phyloP scores from a whole-genome alignment of 2,113 vertebrate genomes.

The Trachemys scripta region DNA sequence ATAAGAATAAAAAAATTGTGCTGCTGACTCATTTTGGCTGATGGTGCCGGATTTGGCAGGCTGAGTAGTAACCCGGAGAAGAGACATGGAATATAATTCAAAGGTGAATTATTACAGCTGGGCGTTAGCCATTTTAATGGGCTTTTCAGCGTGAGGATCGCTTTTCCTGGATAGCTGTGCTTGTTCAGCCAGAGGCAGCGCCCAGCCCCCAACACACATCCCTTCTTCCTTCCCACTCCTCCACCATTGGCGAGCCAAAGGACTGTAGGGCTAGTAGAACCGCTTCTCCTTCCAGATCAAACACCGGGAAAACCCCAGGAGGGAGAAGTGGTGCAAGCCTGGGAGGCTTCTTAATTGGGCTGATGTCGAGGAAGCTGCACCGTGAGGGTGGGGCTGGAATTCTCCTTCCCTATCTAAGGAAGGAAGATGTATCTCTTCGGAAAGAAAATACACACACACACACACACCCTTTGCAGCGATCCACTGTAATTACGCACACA shows the following conservation, averaged over 20 bases:
- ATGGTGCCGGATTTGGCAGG: neutral
- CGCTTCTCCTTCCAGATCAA: neutral
- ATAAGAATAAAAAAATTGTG: slow-evolving; percentile 17
- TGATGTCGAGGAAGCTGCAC: neutral
- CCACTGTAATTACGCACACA: too few species aligned
- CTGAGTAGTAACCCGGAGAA: neutral
- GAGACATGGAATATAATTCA: neutral
- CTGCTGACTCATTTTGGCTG: slow-evolving; percentile 60
- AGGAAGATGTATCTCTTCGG: neutral
- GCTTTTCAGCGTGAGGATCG: neutral
- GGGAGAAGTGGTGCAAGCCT: neutral
- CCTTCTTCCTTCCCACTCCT: neutral
- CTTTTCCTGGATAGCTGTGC: neutral
- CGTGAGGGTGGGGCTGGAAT: neutral
- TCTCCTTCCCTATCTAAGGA: neutral
- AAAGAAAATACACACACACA: too few species aligned
- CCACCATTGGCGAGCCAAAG: neutral
- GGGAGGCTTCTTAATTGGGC: neutral
- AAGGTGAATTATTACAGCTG: neutral
- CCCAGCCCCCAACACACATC: neutral
- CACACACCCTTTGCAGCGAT: too few species aligned
- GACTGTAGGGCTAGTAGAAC: neutral
- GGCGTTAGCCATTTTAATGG: neutral
- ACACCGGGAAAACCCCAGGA: neutral
- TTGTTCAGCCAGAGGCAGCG: neutral